phyloP scores from a whole-genome alignment of 2,113 vertebrate species.

The Rhinopomastus cyanomelas region DNA sequence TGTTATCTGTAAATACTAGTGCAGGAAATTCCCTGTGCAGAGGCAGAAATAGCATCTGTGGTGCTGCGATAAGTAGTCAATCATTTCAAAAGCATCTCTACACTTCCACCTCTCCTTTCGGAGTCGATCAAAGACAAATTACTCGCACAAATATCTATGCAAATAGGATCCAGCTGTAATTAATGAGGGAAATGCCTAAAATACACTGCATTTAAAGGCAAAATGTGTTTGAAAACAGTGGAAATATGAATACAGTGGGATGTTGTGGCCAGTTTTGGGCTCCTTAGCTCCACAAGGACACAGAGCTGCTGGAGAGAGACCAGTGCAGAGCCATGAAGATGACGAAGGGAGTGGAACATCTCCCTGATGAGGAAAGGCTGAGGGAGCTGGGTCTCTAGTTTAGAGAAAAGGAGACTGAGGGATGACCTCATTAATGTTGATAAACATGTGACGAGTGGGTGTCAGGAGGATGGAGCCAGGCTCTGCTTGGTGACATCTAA shows the following conservation, averaged over 20 bases:
- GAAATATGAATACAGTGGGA: neutral
- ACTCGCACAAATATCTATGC: conserved; percentile 32
- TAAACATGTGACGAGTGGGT: no score
- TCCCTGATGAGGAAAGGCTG: no score
- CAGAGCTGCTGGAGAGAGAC: no score
- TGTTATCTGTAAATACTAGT: conserved; percentile 40
- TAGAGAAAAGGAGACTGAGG: no score
- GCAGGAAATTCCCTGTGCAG: conserved; percentile 49
- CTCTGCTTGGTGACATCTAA: no score
- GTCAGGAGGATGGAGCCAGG: no score
- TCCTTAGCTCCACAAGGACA: no score
- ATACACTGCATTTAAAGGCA: neutral
- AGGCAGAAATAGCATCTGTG: conserved; percentile 58
- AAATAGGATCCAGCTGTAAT: conserved; percentile 32
- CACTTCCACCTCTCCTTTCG: conserved; percentile 18
- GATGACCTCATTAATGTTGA: no score
- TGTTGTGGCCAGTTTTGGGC: no score
- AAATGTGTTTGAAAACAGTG: neutral
- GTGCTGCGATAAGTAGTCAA: conserved; percentile 34
- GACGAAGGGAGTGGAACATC: no score
- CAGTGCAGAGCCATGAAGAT: no score
- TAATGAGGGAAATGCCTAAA: conserved; percentile 9
- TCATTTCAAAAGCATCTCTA: conserved; percentile 35
- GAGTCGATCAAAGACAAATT: conserved; percentile 3
- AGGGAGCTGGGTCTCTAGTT: no score